Base-by-base conservation (phyloP, 2,113 vertebrate species). In the Okapia johnstoni region DNA sequence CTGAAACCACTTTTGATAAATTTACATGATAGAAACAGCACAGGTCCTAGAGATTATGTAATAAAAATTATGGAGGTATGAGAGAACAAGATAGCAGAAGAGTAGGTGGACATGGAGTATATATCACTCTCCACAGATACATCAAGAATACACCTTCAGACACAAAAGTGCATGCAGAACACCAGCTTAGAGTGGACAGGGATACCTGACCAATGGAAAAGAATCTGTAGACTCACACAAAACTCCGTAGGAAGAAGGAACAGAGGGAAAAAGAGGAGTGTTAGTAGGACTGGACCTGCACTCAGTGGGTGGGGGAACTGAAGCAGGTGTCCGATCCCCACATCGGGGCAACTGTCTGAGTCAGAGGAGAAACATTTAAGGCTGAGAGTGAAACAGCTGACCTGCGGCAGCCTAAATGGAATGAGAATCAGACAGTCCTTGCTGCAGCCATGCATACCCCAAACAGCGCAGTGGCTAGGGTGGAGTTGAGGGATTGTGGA, bases 251-350 rank as follows among this genome's bases (percentile, higher is more conserved):
- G 19, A 40, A 40, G 66, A 70, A 70, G 66, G 66, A 70, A 70
- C 66, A 70, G 19, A 40, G n/a, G 10, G 66, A 40, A 70, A 40
- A 70, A 40, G 19, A 70, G 19, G 66, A 23, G 66, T 70, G 10
- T 70, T 12, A 40, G 19, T 70, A 70, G n/a, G 19, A 70, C 66
- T 23, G 10, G 10, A 40, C 66, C 19, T 40, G n/a, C n/a, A 19
- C 5, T 40, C 2, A 0, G 19, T 0, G 6, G n/a, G 19, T 40
- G 9, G n/a, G 19, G 19, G 36, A 0, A 70, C 19, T 23, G 19
- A 70, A 70, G 19, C 19, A 70, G 21, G 16, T n/a, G n/a, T 70
- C 66, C 0, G 0, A 6, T 40, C n/a, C 9, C 10, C 66, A 70
- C 19, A 70, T 6, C 0, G 2, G 10, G 66, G 19, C 2, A 40